A percentile compares a stretch with the other conserved stretches of the same genome.
Evolutionary conservation across 2,113 vertebrate species (phyloP).

Genomic region (Phoenicopterus ruber): DNA sequence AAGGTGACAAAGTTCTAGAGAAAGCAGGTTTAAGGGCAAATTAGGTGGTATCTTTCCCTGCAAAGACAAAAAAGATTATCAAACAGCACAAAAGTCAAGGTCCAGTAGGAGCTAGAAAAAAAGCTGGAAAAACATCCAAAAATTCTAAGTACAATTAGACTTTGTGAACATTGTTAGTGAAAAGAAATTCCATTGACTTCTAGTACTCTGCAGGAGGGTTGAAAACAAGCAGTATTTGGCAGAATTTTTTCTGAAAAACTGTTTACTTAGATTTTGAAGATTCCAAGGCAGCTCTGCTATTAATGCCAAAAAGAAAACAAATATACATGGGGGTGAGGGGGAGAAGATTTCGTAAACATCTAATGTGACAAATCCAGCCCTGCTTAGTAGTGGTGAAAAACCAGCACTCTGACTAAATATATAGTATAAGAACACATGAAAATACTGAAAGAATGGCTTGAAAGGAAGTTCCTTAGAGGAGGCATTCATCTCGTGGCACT

Average conservation of each 20-base stretch:
- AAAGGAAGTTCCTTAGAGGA: slow-evolving; percentile 6
- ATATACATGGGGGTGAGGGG: neutral
- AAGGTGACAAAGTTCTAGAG: neutral
- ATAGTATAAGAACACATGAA: neutral
- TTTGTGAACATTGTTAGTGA: neutral
- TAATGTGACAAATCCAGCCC: neutral
- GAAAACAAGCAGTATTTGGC: neutral
- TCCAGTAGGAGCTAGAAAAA: neutral
- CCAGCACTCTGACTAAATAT: neutral
- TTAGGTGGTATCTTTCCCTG: neutral
- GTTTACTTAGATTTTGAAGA: neutral
- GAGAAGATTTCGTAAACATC: neutral
- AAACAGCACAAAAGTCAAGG: neutral
- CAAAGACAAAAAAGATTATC: neutral
- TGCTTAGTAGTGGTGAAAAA: neutral
- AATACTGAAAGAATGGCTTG: neutral
- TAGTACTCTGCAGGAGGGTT: neutral
- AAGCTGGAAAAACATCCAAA: neutral
- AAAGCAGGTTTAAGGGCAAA: neutral
- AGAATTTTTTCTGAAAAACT: neutral
- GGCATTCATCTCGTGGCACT: neutral
- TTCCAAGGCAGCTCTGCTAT: neutral
- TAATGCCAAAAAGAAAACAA: neutral
- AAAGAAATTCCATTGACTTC: neutral
- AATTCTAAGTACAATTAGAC: neutral